Base-by-base conservation (phyloP, 2,113 vertebrate genomes). In the Thunnus maccoyii region DNA sequence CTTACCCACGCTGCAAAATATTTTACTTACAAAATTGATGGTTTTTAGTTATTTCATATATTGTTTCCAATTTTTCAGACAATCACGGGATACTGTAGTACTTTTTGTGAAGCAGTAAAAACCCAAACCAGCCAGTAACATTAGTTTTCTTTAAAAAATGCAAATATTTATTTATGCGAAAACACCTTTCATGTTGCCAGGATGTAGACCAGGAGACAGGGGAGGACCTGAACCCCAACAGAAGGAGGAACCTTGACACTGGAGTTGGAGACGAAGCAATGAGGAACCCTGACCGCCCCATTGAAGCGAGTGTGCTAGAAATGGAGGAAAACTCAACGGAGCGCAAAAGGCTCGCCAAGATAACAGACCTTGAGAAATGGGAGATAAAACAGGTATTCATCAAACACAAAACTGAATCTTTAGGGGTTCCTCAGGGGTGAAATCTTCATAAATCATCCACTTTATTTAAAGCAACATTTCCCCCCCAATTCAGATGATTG, bases 321-420 rank as follows among this genome's bases (percentile, higher is more conserved):
- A 41, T 41, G 9, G 36, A 94, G 91, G 98, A 99, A 0, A 98
- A 99, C 90, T 97, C 97, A 0, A 91, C 99, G 52, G 98, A 99
- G 47, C 93, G 98, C 52, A 99, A 99, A 75, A 97, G 98, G 84
- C 98, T 99, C 60, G 99, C 98, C 3, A 97, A 99, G 0, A 99
- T 99, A 68, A 99, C 98, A 2, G 98, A 99, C 91, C 97, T 97
- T 0, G 98, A 99, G 90, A 99, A 99, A 62, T 99, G 98, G 98
- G 98, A 99, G 82, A 99, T 99, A 58, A 99, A 99, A 82, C 98
- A 99, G 96, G 98, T 99, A 14, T 32, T 17, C 17, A 16, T 61
- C 36, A 41, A 41, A 41, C 36, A 41, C 36, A 41, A 3, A 52
- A 2, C 11, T 14, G 13, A 58, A 54, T 15, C 1, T 14, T 9